phyloP scores from a whole-genome alignment of 1,140 invertebrate species.

The Hycleus phaleratus region DNA sequence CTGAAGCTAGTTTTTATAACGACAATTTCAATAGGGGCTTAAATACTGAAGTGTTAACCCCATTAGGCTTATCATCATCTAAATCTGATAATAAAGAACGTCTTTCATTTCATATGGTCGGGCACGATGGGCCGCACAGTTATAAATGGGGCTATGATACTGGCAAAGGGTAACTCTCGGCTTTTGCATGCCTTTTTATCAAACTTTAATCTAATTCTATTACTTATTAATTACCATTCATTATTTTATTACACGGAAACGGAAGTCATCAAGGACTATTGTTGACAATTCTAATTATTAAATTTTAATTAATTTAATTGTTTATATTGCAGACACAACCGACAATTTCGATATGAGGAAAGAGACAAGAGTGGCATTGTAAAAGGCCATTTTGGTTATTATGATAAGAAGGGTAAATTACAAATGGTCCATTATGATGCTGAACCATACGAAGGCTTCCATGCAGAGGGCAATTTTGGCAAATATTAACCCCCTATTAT shows the following conservation, averaged over 20 bases:
- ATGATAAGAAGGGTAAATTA: constrained; percentile 70
- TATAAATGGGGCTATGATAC: constrained; percentile 85
- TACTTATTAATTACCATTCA: no score
- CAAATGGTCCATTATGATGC: constrained; percentile 71
- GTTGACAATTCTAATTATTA: not conserved
- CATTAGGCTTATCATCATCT: not conserved
- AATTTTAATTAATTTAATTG: not conserved
- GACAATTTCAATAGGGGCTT: not conserved
- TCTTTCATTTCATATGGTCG: constrained; percentile 51
- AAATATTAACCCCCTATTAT: constrained; percentile 11
- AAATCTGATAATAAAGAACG: constrained; percentile 26
- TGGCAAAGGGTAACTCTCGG: constrained; percentile 63
- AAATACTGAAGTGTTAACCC: constrained; percentile 2
- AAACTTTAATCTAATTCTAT: no score
- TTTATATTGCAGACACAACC: constrained; percentile 56
- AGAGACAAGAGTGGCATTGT: constrained; percentile 66
- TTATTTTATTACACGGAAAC: not conserved
- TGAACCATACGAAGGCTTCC: constrained; percentile 62
- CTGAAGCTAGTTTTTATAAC: not conserved
- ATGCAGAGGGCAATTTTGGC: constrained; percentile 38
- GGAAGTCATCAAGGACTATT: not conserved
- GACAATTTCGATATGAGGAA: constrained; percentile 77
- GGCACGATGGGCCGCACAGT: constrained; percentile 71
- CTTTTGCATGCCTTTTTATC: not conserved
- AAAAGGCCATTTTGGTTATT: constrained; percentile 75